Evolutionary conservation across 2,888 invertebrate genomes (phyloP).

Genomic region (Silvanus unidentatus): DNA sequence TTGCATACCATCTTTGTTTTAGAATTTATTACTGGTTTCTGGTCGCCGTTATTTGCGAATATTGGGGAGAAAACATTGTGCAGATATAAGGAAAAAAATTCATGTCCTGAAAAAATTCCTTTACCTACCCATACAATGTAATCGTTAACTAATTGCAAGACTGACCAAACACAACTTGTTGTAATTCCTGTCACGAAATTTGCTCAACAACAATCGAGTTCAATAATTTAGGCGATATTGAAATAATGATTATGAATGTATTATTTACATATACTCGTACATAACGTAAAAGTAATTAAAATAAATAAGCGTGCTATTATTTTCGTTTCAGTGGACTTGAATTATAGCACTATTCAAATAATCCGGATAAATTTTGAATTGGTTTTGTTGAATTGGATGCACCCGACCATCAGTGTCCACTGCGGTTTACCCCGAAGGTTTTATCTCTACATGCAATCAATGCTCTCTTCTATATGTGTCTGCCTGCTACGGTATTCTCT

Average conservation of each 20-base stretch:
- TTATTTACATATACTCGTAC: too few relatives aligned
- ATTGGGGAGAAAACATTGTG: too few relatives aligned
- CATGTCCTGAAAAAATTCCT: too few relatives aligned
- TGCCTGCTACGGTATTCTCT: conserved; percentile 16
- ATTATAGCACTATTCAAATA: conserved; percentile 30
- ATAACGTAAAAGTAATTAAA: conserved; percentile 10
- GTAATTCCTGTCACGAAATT: too few relatives aligned
- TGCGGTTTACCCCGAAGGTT: conserved; percentile 24
- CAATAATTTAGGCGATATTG: too few relatives aligned
- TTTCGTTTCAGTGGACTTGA: conserved; percentile 24
- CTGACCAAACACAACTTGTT: too few relatives aligned
- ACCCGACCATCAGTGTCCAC: conserved; percentile 16
- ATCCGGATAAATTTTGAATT: conserved; percentile 31
- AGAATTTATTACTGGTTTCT: conserved; percentile 24
- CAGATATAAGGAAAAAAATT: too few relatives aligned
- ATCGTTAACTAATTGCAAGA: too few relatives aligned
- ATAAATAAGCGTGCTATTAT: conserved; percentile 20
- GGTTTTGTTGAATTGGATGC: conserved; percentile 22
- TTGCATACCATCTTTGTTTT: conserved; percentile 31
- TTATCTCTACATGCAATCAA: conserved; percentile 23
- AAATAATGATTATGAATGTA: too few relatives aligned
- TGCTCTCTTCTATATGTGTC: conserved; percentile 6
- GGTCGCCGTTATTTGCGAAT: too few relatives aligned
- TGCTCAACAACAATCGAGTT: too few relatives aligned
- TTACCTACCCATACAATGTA: too few relatives aligned